These are phyloP conservation scores for Dermochelys coriacea DNA, from an alignment of 2,797 vertebrate genomes.

Conservation along the genomic window DNA sequence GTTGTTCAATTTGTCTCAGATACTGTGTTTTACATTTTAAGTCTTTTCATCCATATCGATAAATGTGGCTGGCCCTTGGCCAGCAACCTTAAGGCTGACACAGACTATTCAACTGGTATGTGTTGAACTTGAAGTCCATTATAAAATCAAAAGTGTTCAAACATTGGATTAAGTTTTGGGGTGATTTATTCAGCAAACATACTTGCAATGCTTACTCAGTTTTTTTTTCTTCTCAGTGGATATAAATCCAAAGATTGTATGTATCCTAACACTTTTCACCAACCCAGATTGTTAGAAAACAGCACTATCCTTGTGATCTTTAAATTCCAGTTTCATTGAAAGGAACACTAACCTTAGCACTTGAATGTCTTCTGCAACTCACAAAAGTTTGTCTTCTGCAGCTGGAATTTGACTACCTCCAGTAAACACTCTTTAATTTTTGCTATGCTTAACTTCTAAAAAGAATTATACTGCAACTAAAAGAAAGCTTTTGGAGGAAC, in stretches of 20 bases:
- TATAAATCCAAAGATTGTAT: not conserved
- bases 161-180: not conserved
- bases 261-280: accelerated
- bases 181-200: not conserved
- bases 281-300: not conserved
- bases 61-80: not conserved
- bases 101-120: not conserved
- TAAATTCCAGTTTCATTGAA: not conserved
- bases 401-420: not conserved
- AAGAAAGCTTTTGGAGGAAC: not conserved
- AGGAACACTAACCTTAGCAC: not conserved
- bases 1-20: not conserved
- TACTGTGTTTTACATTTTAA: not conserved
- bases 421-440: not conserved
- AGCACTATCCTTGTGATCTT: not conserved
- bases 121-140: not conserved
- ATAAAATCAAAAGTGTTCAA: not conserved
- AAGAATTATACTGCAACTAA: not conserved
- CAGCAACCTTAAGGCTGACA: not conserved
- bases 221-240: not conserved
- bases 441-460: not conserved
- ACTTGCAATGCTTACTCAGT: not conserved
- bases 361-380: not conserved
- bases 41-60: not conserved
- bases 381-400: not conserved